Evolutionary conservation across 1,140 invertebrate genomes (phyloP), one percentile per base, ranked within the genome.

Genomic region (Lasioglossum albipes): DNA sequence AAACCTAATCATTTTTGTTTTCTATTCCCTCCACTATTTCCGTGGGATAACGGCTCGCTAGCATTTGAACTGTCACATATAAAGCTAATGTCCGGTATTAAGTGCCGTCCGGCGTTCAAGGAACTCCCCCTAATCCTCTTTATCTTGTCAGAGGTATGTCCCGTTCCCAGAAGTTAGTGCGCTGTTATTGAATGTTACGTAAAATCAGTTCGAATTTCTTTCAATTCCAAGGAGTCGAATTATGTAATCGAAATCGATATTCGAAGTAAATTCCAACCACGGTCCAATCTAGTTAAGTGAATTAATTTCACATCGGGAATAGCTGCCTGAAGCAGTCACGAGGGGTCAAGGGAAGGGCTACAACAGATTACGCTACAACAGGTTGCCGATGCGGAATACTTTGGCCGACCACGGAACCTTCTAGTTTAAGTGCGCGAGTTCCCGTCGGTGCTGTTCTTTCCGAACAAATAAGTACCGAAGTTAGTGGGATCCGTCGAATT

Each of bases 241-340:
- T 64, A 64, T 64, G 27, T 16, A 31, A 64, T 13, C 12, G 61
- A 31, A 49, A 31, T 64, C 27, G 61, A 13, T 31, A 9, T 27
- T 5, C 27, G 5, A 3, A 31, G 27, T 16, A 16, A 64, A 64
- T 64, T 64, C 61, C 27, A 13, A 31, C 1, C 27, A 10, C 3
- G 22, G 61, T 7, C 61, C 27, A 64, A 64, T 64, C 61, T 64
- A 64, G 61, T 64, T 64, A 64, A 64, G 61, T 64, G 61, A 64
- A 64, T 64, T 64, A 64, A 64, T 64, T 31, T 31, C 61, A 49
- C 41, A 22, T 45, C 42, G 41, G 7, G 6, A 12, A 20, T n/a
- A n/a, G n/a, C 41, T 45, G 41, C 42, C n/a, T 22, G 36, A n/a
- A 49, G 5, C 41, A 42, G 20, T 67, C 66, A 13, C 10, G 31